Base-by-base conservation (phyloP, 2,113 vertebrate genomes). In the Electrona antarctica region DNA sequence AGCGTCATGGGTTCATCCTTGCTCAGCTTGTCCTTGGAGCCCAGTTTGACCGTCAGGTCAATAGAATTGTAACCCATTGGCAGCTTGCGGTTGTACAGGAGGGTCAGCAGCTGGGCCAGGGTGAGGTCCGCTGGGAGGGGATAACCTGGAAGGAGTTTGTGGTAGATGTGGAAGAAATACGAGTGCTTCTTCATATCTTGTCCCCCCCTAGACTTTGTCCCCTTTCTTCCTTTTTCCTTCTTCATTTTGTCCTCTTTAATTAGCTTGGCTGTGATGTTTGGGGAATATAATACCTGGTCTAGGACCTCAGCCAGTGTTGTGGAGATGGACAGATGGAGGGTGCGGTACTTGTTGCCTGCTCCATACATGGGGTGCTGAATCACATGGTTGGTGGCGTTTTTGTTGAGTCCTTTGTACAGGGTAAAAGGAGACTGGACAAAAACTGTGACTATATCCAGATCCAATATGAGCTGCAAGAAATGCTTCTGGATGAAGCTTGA, bases 331-430 rank as follows among this genome's bases (percentile, higher is more conserved):
- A 99, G 94, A 62, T 98, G 96, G 78, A 99, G 96, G 71, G 97
- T 99, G 62, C 97, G 97, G 80, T 97, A 99, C 74, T 97, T 99
- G 92, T 99, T 97, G n/a, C 98, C 98, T 29, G 98, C 97, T 85
- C 97, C 98, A 7, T 98, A 99, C 96, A 98, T 98, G 69, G 98
- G 97, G 89, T 99, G 98, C 80, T 99, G 98, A 88, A 99, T 99
- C 82, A 99, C 94, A 21, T 99, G 98, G 87, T 97, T 99, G 60
- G 97, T 99, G 67, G 98, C 98, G 85, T 99, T 99, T 4, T 41
- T 41, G 85, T 99, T 99, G 90, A 97, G 96, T 76, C 98, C 98
- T 92, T 99, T 99, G 86, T 99, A 99, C 1, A 99, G 83, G 97
- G 98, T 97, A 85, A 97, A 99, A 0, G 97, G 97, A 12, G 97